Evolutionary conservation across 2,113 vertebrate genomes (phyloP).

Genomic region (Bostrychus sinensis): DNA sequence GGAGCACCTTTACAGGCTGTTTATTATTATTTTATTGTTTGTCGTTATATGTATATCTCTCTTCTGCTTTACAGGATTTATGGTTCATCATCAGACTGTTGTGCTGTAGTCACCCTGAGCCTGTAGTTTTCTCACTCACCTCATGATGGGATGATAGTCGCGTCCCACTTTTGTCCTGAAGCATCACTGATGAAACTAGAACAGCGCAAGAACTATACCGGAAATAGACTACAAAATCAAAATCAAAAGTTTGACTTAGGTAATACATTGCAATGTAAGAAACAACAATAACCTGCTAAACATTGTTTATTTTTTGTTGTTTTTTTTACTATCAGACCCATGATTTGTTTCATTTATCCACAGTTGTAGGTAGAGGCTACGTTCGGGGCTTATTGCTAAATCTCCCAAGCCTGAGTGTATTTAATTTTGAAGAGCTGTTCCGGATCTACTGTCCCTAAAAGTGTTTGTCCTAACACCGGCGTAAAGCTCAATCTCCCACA

Average conservation of each 20-base stretch:
- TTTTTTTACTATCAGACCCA: too few relatives aligned
- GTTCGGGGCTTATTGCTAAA: too few relatives aligned
- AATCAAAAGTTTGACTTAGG: slow-evolving; percentile 35
- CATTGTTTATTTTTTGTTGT: too few relatives aligned
- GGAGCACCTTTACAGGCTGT: too few relatives aligned
- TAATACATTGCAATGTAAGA: too few relatives aligned
- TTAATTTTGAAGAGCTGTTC: slow-evolving; percentile 43
- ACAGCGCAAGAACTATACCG: not conserved
- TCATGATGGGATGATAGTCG: slow-evolving; percentile 31
- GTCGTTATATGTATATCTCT: too few relatives aligned
- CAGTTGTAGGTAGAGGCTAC: too few relatives aligned
- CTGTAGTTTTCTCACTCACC: slow-evolving; percentile 25
- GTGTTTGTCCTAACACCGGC: slow-evolving; percentile 18
- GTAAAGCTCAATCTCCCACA: slow-evolving; percentile 18
- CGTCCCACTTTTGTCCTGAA: slow-evolving; percentile 4
- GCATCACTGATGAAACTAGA: slow-evolving; percentile 6
- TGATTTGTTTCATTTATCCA: too few relatives aligned
- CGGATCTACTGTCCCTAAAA: slow-evolving; percentile 1
- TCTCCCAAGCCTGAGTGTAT: too few relatives aligned
- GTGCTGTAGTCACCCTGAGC: not conserved
- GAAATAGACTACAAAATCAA: slow-evolving; percentile 18
- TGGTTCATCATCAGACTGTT: not conserved
- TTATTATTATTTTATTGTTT: too few relatives aligned
- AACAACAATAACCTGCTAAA: too few relatives aligned
- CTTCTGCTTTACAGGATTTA: too few relatives aligned